These are phyloP conservation scores for Tetragonula clypearis DNA, from an alignment of 1,140 invertebrate genomes.

Conservation along the genomic window DNA sequence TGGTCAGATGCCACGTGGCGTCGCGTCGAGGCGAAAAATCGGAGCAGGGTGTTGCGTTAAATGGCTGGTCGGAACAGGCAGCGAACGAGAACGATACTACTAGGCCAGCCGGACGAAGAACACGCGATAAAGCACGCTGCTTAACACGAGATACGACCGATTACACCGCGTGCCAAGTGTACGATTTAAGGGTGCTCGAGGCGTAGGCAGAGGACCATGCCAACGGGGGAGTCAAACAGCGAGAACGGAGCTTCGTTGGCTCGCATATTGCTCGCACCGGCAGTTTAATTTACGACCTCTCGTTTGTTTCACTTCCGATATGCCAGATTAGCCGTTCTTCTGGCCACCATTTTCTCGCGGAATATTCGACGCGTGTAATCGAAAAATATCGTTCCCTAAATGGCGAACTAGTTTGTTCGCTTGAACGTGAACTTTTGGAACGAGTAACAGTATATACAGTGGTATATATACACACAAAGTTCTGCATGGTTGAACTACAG, in stretches of 20 bases:
- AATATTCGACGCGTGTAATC: background rate
- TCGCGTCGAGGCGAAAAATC: constrained; percentile 40
- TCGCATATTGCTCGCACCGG: constrained; percentile 43
- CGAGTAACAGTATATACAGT: too few species aligned
- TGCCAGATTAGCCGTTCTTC: background rate
- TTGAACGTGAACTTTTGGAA: too few species aligned
- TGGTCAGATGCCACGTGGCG: constrained; percentile 46
- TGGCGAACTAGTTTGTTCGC: background rate
- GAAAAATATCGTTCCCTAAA: background rate
- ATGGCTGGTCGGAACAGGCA: constrained; percentile 51
- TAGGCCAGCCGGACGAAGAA: too few species aligned
- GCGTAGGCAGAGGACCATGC: constrained; percentile 45
- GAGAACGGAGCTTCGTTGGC: constrained; percentile 29
- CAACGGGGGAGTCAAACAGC: constrained; percentile 67
- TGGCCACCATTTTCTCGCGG: background rate
- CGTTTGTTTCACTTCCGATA: constrained; percentile 23
- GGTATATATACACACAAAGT: too few species aligned
- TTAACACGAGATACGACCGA: constrained; percentile 75
- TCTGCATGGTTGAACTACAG: too few species aligned
- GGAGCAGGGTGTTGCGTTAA: constrained; percentile 36
- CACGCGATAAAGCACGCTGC: constrained; percentile 72
- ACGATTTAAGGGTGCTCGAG: constrained; percentile 64
- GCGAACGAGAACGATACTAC: constrained; percentile 53
- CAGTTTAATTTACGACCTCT: constrained; percentile 22
- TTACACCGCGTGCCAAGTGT: constrained; percentile 76